Evolutionary conservation across 2,113 vertebrate species (phyloP), one percentile per base, ranked within the genome.

Genomic region (Nipponia nippon): DNA sequence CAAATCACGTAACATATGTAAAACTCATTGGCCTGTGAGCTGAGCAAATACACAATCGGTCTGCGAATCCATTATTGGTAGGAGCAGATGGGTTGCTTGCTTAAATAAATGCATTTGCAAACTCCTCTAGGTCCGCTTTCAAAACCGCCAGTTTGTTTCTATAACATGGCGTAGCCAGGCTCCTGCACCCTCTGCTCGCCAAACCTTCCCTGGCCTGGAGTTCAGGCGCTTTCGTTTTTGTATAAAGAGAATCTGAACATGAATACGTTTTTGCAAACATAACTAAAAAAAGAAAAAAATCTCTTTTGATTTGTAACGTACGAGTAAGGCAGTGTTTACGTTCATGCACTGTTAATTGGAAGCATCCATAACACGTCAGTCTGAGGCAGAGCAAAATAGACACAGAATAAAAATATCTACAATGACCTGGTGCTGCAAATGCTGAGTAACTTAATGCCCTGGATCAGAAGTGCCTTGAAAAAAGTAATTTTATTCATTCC

Each of bases 101-200:
- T 92, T 63, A 86, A 96, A 97, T 71, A 94, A 94, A 94, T 4
- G 25, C 53, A 65, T 94, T 93, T 94, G 72, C 84, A 90, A 91
- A 85, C 78, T 95, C 91, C 89, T 91, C 66, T 62, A 72, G 70
- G 91, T 83, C 89, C 87, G 81, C 77, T 94, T 94, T 87, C 82
- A 76, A 80, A 95, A 66, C 1, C 83, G 61, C 26, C 55, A 4
- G 27, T n/a, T 77, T 93, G 84, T 95, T 96, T 95, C 30, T 46
- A 6, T 9, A 83, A 50, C 25, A 5, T 2, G 18, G 49, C 13
- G 44, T 23, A 87, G 77, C 70, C 81, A n/a, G 73, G 89, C 73
- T 82, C 79, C 55, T 38, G 1, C 56, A 27, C 34, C 6, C 61
- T 25, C 58, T 36, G 46, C 79, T 92, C 92, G 42, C 69, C 78